Evolutionary conservation across 1,140 invertebrate genomes (phyloP).

Genomic region (Bathynomus jamesi): DNA sequence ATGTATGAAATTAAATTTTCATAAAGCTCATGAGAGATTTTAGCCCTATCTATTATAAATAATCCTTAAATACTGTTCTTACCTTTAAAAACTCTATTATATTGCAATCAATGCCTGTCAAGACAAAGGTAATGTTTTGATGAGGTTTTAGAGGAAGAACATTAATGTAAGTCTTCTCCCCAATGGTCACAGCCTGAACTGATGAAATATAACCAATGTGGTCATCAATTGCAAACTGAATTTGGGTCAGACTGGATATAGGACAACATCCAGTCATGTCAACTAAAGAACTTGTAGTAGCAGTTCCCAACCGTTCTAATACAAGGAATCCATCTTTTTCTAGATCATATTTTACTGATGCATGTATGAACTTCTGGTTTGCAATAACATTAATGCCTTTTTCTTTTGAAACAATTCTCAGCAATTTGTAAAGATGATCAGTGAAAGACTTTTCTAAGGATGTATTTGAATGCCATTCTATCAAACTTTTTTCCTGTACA

Average conservation of each 20-base stretch:
- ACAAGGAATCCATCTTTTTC: background rate
- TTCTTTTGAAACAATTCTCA: background rate
- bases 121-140: background rate
- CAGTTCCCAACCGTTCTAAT: background rate
- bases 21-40: no score
- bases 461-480: background rate
- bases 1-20: no score
- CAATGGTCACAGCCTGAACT: background rate
- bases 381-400: background rate
- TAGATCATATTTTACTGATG: background rate
- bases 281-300: background rate
- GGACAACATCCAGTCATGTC: background rate
- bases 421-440: background rate
- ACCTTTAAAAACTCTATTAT: background rate
- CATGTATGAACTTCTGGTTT: background rate
- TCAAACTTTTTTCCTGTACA: background rate
- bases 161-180: background rate
- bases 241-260: background rate
- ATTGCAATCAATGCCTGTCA: background rate
- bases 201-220: background rate
- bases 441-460: background rate
- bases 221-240: background rate
- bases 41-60: no score
- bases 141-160: background rate
- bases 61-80: no score